phyloP scores from a whole-genome alignment of 2,113 vertebrate species.

The Notothenia rossii region DNA sequence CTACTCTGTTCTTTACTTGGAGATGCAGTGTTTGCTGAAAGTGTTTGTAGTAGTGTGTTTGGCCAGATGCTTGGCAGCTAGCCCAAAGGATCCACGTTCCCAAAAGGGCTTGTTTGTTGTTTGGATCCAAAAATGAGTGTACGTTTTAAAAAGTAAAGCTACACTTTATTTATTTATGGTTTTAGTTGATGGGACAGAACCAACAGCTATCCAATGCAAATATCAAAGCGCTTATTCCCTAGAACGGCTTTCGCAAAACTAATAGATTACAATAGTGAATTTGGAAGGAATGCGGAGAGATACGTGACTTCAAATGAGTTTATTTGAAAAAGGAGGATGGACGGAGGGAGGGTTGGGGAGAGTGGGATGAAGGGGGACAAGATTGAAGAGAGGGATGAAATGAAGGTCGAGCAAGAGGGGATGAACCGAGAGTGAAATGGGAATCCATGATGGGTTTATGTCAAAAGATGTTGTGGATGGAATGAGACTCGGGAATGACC shows the following conservation, averaged over 20 bases:
- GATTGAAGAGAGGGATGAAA: not conserved
- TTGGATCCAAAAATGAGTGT: not conserved
- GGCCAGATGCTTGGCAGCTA: constrained; percentile 46
- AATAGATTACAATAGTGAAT: not conserved
- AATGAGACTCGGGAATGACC: not conserved
- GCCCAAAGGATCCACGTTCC: constrained; percentile 34
- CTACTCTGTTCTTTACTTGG: constrained; percentile 28
- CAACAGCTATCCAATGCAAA: too few relatives aligned
- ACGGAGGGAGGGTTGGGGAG: not conserved
- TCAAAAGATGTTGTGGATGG: not conserved
- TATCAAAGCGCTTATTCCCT: too few relatives aligned
- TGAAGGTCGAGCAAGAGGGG: not conserved
- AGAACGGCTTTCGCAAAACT: too few relatives aligned
- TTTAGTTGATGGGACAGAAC: too few relatives aligned
- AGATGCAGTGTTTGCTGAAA: constrained; percentile 36
- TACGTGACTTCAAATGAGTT: not conserved
- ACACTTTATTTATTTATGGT: constrained; percentile 1
- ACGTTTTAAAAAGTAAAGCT: not conserved
- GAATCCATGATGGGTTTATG: constrained; percentile 24
- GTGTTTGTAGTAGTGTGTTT: constrained; percentile 44
- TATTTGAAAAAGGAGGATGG: not conserved
- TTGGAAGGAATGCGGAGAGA: too few relatives aligned
- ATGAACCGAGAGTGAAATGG: not conserved
- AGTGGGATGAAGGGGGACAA: not conserved
- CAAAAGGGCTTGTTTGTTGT: constrained; percentile 17